Evolutionary conservation across 2,797 vertebrate genomes (phyloP).

Genomic region (Chiloscyllium punctatum): DNA sequence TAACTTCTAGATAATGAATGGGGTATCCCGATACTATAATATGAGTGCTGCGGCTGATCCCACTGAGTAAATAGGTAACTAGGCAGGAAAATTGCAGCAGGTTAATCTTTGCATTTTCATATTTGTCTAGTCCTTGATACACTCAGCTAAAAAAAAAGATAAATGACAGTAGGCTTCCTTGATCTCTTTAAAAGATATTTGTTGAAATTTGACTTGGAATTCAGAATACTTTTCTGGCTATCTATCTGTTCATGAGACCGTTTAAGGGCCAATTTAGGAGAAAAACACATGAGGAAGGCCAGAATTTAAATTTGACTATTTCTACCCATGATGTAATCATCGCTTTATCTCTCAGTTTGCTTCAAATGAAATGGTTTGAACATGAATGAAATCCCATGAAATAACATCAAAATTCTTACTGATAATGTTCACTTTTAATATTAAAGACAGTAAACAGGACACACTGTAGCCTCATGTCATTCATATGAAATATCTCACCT

Average conservation of each 20-base stretch:
- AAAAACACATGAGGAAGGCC: not conserved
- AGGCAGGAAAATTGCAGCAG: not conserved
- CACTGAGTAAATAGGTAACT: not conserved
- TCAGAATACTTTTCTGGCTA: not conserved
- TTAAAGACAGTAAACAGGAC: too few relatives aligned
- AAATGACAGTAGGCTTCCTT: not conserved
- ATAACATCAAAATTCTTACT: not conserved
- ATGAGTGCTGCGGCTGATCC: not conserved
- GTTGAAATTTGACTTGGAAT: not conserved
- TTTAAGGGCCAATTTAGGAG: not conserved
- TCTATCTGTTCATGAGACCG: not conserved
- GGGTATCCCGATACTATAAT: not conserved
- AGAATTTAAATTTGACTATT: not conserved
- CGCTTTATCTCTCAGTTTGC: not conserved
- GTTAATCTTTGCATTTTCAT: not conserved
- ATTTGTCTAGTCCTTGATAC: not conserved
- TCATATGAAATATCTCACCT: not conserved
- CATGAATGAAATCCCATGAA: not conserved
- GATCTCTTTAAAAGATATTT: not conserved
- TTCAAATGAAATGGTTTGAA: not conserved
- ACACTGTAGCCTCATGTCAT: not conserved
- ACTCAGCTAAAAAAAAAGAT: not conserved
- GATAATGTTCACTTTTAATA: not conserved
- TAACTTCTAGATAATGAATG: not conserved
- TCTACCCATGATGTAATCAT: not conserved